Evolutionary conservation across 2,888 invertebrate genomes (phyloP).

Genomic region (Macaria liturata): DNA sequence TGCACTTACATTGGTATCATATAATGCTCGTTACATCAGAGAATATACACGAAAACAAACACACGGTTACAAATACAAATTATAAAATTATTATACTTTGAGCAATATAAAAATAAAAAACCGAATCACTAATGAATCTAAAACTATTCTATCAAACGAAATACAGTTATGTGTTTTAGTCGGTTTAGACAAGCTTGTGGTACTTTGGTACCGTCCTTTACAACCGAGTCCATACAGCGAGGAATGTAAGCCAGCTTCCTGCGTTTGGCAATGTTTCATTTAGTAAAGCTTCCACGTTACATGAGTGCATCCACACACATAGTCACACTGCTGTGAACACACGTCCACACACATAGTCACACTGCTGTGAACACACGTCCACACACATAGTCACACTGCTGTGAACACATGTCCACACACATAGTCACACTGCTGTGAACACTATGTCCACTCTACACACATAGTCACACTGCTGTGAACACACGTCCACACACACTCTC

Average conservation of each 20-base stretch:
- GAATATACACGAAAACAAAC: constrained; percentile 77
- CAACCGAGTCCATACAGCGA: constrained; percentile 47
- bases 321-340: neutral
- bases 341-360: neutral
- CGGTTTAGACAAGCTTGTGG: constrained; percentile 31
- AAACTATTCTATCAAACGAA: constrained; percentile 54
- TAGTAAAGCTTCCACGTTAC: constrained; percentile 47
- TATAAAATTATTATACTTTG: constrained; percentile 70
- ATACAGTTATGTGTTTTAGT: constrained; percentile 28
- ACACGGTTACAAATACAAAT: constrained; percentile 64
- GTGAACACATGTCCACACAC: constrained; percentile 34
- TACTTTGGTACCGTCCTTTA: constrained; percentile 46
- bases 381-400: constrained; percentile 26
- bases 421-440: constrained; percentile 2
- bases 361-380: constrained; percentile 23
- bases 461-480: constrained; percentile 2
- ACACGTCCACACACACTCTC: constrained; percentile 38
- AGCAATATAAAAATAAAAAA: constrained; percentile 82
- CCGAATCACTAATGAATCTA: constrained; percentile 68
- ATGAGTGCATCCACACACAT: constrained; percentile 37
- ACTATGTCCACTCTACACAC: neutral
- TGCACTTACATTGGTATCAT: constrained; percentile 74
- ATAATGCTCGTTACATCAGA: constrained; percentile 73
- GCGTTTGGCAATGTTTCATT: constrained; percentile 65
- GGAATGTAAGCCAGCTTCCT: constrained; percentile 67